These are phyloP conservation scores for Melipona beecheii DNA, from an alignment of 2,888 invertebrate genomes.

Conservation along the genomic window DNA sequence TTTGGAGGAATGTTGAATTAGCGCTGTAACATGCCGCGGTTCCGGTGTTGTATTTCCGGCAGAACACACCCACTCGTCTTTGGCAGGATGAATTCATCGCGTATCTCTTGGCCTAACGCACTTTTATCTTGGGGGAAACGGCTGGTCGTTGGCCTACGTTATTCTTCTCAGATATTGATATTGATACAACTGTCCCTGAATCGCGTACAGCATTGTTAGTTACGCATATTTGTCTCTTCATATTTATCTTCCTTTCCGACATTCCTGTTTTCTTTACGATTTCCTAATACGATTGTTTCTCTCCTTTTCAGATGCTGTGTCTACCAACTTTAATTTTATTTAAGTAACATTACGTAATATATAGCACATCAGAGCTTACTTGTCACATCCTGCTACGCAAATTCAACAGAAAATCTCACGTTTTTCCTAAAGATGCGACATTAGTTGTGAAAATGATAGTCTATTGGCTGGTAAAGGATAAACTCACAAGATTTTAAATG, in stretches of 20 bases:
- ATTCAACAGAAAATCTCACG: not conserved
- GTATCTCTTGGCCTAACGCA: conserved; percentile 72
- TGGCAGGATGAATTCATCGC: conserved; percentile 71
- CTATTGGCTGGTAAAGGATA: not conserved
- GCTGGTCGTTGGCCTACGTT: conserved; percentile 79
- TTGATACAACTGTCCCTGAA: conserved; percentile 51
- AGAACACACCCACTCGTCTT: conserved; percentile 71
- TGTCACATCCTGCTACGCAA: no score
- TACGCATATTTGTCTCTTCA: not conserved
- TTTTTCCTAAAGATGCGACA: not conserved
- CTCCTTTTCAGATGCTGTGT: not conserved
- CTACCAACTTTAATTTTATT: not conserved
- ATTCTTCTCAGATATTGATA: conserved; percentile 54
- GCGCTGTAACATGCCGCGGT: conserved; percentile 41
- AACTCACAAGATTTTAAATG: not conserved
- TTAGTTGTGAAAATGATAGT: no score
- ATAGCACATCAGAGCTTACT: no score
- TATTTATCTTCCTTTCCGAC: not conserved
- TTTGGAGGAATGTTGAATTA: conserved; percentile 19
- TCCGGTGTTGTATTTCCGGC: conserved; percentile 61
- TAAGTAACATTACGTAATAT: not conserved
- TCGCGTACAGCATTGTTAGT: not conserved
- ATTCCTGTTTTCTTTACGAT: not conserved
- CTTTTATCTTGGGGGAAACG: conserved; percentile 76
- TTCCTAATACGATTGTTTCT: not conserved